Base-by-base conservation (phyloP, 2,113 vertebrate species). In the Centropus unirufus region DNA sequence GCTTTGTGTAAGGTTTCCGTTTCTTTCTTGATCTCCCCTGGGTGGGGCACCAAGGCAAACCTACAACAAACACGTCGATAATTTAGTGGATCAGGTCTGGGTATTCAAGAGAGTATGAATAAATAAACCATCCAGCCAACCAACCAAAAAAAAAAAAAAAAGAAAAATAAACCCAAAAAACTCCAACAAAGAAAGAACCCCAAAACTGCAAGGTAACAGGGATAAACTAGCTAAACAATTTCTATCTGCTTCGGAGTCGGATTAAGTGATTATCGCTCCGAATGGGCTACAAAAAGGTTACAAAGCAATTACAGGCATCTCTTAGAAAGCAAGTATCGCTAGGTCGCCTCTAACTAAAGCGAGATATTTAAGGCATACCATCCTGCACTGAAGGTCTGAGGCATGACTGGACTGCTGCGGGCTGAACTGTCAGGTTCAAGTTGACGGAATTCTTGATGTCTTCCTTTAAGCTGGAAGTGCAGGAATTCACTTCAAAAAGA, bases 1-100 rank as follows among this genome's bases (percentile, higher is more conserved):
- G 98, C 90, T 99, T 99, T 34, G 99, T 98, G 97, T 99, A 99
- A 34, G 99, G 99, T 96, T 99, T 99, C 95, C 99, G 98, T 98
- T 99, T 99, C 97, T 99, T 99, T 95, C 98, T 98, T 72, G 98
- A 97, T 95, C 97, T 98, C 97, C 98, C 98, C 78, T 98, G 99
- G 80, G 98, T 98, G 27, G 98, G 98, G 95, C 98, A 98, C 99
- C 99, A 99, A 39, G 98, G 97, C 88, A 98, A 97, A 97, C 98
- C 99, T 99, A 98, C 91, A 98, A 98, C 86, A 97, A 85, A 97
- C 73, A 96, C 39, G 82, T 75, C 49, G 78, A 89, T 67, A 96
- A 75, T 92, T 96, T 94, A 96, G 76, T 81, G 64, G 72, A 61
- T 70, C 57, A 29, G 52, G 32, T 63, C 59, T 78, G 75, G 22